A percentile compares a stretch with the other conserved stretches of the same genome.
Conservation (phyloP, 1,140 invertebrate genomes). For the Lamellibrachia luymesi region DNA sequence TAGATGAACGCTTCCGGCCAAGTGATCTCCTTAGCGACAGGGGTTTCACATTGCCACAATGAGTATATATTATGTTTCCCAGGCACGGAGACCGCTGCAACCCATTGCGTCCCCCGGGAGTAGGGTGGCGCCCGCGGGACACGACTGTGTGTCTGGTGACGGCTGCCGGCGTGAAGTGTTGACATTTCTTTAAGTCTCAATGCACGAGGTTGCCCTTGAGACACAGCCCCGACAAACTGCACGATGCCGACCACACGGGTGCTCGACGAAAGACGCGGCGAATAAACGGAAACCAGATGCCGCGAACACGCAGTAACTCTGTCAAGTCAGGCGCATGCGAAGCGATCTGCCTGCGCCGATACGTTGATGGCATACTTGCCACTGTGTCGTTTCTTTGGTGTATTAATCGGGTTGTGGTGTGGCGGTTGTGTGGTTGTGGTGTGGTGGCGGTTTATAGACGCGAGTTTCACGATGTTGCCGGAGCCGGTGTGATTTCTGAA, state of each 20-base stretch:
- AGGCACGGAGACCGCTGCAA: not conserved
- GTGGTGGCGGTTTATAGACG: not conserved
- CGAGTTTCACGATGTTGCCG: not conserved
- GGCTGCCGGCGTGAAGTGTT: not conserved
- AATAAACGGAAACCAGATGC: slow-evolving; percentile 4
- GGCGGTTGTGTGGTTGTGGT: not conserved
- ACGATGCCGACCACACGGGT: not conserved
- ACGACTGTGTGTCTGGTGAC: not conserved
- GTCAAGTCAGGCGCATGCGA: not conserved
- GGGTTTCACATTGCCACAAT: not conserved
- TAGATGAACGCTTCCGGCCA: not conserved
- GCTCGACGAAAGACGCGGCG: not conserved
- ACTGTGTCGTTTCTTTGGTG: not conserved
- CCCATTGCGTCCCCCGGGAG: not conserved
- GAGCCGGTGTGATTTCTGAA: not conserved
- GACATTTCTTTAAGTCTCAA: not conserved
- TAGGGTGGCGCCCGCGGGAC: not conserved
- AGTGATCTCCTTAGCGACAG: not conserved
- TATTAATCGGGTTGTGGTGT: not conserved
- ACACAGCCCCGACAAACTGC: not conserved
- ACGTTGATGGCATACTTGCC: not conserved
- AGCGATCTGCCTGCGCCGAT: not conserved
- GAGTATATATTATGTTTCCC: not conserved
- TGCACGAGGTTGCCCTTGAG: not conserved
- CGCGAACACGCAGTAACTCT: not conserved